Base-by-base conservation (phyloP, 2,888 invertebrate genomes). In the Agonopterix heracliana region DNA sequence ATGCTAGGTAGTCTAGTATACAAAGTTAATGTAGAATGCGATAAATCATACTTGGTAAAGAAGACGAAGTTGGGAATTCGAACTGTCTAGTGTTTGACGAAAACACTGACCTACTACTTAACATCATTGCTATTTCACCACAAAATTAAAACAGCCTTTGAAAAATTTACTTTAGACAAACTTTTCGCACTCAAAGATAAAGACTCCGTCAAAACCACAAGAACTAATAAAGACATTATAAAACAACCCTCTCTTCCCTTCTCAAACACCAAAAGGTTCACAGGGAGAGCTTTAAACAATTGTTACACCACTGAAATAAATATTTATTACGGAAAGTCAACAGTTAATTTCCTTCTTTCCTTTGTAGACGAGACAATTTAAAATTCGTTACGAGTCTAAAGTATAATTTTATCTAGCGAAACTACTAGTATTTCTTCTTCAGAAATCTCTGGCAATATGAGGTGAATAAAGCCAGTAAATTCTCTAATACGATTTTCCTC, bases 311-410 rank as follows among this genome's bases (percentile, higher is more conserved):
- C 68, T 61, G 57, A 63, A 61, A 66, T 67, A 75, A 76, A 74
- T 72, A 73, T 73, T 73, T 73, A 68, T 64, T 60, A 60, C 57
- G 51, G 47, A 61, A 56, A 74, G 67, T 65, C 66, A 68, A 69
- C 68, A 64, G 57, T 66, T 64, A 68, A 59, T 59, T 53, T 49
- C 65, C 53, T 51, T 51, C 38, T 51, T 62, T 62, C 61, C 59
- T 66, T 64, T 64, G 60, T 56, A 59, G 60, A 57, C 56, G 54
- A 51, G 53, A 57, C 54, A 56, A 56, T 56, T 56, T 10, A 59
- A 68, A 63, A 65, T 59, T 59, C 57, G 52, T 56, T 44, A 40
- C 54, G 54, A 38, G 51, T 55, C 40, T 54, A 49, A 58, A 49
- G 45, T 35, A 56, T 51, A 59, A 54, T 57, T 61, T 60, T 55